Evolutionary conservation across 2,888 invertebrate genomes (phyloP).

Genomic region (Octonoba sinensis): DNA sequence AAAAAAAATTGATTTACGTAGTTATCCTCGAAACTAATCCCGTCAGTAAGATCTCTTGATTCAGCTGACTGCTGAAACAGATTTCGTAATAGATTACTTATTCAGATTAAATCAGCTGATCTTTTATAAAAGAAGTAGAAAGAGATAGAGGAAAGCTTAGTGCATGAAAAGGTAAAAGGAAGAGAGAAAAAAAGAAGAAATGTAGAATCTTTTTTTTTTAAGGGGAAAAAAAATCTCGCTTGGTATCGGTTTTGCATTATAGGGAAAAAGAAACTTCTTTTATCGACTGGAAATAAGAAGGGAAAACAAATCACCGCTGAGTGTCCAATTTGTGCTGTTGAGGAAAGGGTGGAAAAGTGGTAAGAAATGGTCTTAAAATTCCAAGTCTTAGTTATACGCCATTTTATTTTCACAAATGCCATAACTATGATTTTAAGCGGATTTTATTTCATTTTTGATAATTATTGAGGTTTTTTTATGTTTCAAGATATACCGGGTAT

Average conservation of each 20-base stretch:
- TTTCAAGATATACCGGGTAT: too few species aligned
- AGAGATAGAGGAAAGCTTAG: slow-evolving; percentile 3
- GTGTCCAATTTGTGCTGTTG: slow-evolving; percentile 44
- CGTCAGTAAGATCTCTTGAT: too few species aligned
- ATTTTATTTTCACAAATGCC: too few species aligned
- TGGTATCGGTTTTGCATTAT: slow-evolving; percentile 60
- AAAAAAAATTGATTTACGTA: too few species aligned
- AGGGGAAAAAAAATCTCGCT: slow-evolving; percentile 23
- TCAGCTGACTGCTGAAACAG: slow-evolving; percentile 1
- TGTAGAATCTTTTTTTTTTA: not conserved
- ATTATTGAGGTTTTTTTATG: not conserved
- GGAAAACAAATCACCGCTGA: slow-evolving; percentile 55
- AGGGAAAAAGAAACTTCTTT: slow-evolving; percentile 49
- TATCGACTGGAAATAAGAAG: slow-evolving; percentile 54
- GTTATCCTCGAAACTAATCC: too few species aligned
- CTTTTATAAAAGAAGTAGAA: slow-evolving; percentile 10
- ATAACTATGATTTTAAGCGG: not conserved
- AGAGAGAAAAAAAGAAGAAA: not conserved
- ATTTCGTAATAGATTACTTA: slow-evolving; percentile 49
- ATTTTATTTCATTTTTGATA: not conserved
- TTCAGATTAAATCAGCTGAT: slow-evolving; percentile 41
- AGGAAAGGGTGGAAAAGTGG: slow-evolving; percentile 1
- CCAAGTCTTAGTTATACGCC: too few species aligned
- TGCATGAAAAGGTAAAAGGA: too few species aligned
- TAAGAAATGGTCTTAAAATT: not conserved